Evolutionary conservation across 2,888 invertebrate species (phyloP), one percentile per base, ranked within the genome.

Genomic region (Hofmannophila pseudospretella): DNA sequence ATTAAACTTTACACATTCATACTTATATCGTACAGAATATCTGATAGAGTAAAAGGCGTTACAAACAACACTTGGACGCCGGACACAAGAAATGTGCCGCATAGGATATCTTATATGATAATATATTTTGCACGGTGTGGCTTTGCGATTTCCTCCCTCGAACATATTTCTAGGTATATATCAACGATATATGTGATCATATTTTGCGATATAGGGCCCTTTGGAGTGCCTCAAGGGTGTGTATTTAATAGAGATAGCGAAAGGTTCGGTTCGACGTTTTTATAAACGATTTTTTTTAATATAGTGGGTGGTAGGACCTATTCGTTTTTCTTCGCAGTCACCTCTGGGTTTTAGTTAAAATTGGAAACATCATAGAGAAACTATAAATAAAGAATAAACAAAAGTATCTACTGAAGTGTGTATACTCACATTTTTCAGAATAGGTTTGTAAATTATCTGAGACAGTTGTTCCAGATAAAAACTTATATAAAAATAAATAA

Each of bases 81-180:
- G 71, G 74, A 71, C 75, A 72, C 64, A 61, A 67, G 67, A 67
- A 67, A 68, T 67, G 67, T 64, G 54, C 59, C 62, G 63, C 61
- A 57, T 58, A 58, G 65, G 64, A 71, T 76, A 71, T 76, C 67
- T 67, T 75, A 76, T 76, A 72, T 77, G 72, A 72, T 77, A 79
- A 77, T 76, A 72, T 69, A 75, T 72, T 70, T 71, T 60, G 53
- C 67, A 53, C 54, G 45, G 47, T 44, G 50, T 56, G 60, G 61
- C 65, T 63, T 63, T 58, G 58, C 69, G 62, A 67, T 74, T 69
- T 71, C 58, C 60, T 55, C 48, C 9, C 41, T 50, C 54, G 58
- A 55, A 59, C 55, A 54, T 58, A 57, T 61, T 58, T 51, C 45
- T 57, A 58, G 67, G 63, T 69, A 58, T 61, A 46, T 55, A 56